Evolutionary conservation across 2,797 vertebrate species (phyloP).

Genomic region (Avahi laniger): DNA sequence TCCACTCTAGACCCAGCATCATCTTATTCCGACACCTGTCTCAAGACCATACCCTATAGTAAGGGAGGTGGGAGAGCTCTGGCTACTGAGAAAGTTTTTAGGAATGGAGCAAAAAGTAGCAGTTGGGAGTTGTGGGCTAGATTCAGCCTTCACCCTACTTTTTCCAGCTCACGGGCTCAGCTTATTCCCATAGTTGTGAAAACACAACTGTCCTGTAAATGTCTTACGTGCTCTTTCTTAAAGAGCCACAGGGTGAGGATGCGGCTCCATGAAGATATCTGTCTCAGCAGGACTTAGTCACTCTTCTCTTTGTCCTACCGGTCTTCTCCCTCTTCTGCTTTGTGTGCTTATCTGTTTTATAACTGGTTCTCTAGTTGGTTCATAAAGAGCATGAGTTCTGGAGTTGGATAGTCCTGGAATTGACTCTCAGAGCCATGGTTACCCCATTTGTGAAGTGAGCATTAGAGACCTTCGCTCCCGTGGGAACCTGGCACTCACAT

Average conservation of each 20-base stretch:
- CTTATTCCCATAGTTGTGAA: background rate
- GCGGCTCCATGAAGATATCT: background rate
- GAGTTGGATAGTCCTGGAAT: background rate
- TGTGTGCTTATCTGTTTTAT: background rate
- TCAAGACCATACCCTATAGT: background rate
- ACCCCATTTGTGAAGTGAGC: background rate
- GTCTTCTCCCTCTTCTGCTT: background rate
- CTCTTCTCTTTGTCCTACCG: background rate
- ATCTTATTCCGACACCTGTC: background rate
- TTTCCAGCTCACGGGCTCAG: background rate
- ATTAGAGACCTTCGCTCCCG: background rate
- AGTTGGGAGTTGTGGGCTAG: background rate
- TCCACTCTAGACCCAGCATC: background rate
- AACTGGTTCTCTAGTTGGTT: background rate
- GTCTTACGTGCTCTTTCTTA: background rate
- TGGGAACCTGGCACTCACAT: background rate
- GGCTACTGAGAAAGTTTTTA: background rate
- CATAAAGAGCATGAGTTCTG: background rate
- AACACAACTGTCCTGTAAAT: background rate
- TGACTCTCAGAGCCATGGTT: background rate
- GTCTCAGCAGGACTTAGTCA: background rate
- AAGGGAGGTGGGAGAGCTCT: background rate
- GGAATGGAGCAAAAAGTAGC: background rate
- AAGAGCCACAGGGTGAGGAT: conserved; percentile 40
- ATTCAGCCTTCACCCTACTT: background rate